Base-by-base conservation (phyloP, 2,113 vertebrate genomes). In the Bagarius yarrelli region DNA sequence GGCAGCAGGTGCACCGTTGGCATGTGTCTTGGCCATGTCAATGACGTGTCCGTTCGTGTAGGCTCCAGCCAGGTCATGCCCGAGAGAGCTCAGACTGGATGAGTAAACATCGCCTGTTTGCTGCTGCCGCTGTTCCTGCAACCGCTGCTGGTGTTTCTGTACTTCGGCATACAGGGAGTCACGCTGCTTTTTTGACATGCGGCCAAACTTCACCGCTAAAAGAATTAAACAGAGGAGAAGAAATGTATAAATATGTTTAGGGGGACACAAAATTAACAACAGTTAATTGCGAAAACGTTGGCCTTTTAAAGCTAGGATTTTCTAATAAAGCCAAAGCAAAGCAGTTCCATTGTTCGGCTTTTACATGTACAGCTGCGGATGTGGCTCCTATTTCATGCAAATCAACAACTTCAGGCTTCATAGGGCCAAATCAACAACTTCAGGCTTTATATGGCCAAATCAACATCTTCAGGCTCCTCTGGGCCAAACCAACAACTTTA, bases 161-260 rank as follows among this genome's bases (percentile, higher is more conserved):
- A 99, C 98, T 89, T 99, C 98, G 0, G 97, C 98, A 0, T 99
- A 99, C 75, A 99, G 91, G 85, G 96, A 98, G 90, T 99, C 98
- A 14, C 98, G 94, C 84, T 99, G 97, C 91, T 99, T 99, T 91
- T 99, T 99, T 82, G 98, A 99, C 98, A 99, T 99, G 89, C 98
- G 96, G 77, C 98, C 98, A 76, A 99, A 99, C 85, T 99, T 99
- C 79, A 99, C 98, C 89, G 98, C 98, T 99, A 72, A 40, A 0
- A 52, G 2, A 14, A 75, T 25, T 30, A 61, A 19, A 73, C 2
- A 25, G 23, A 18, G 25, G 34, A 27, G 9, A 19, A 16, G 21
- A 25, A 50, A 1, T 34, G 32, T 59, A 63, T n/a, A 19, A 11
- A 56, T 13, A 19, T 14, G 50, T 47, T 44, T n/a, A n/a, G 47